Percentiles rank a stretch among this genome's conserved stretches.
Evolutionary conservation across 2,113 vertebrate genomes (phyloP).

Genomic region (Nettapus auritus): DNA sequence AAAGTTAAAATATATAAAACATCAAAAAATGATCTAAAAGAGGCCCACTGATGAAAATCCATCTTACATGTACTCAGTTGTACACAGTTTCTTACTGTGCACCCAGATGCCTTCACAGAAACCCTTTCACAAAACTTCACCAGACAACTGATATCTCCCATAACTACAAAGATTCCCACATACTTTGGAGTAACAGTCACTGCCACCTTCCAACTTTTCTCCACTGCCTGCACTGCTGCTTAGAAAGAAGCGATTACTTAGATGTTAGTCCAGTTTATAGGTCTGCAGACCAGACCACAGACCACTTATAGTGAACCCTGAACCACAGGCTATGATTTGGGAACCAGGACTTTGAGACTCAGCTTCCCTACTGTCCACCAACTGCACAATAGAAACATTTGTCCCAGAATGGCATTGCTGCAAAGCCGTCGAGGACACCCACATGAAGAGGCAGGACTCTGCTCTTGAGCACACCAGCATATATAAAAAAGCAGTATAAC

Average conservation of each 20-base stretch:
- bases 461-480: not conserved
- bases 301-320: accelerated
- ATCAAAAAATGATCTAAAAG: not conserved
- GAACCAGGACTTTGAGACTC: not conserved
- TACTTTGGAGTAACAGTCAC: not conserved
- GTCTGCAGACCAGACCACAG: not conserved
- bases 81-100: not conserved
- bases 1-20: not conserved
- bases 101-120: not conserved
- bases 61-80: not conserved
- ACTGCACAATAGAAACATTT: not conserved
- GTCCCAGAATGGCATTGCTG: not conserved
- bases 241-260: not conserved
- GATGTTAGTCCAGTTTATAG: not conserved
- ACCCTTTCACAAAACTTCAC: not conserved
- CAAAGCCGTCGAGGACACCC: not conserved
- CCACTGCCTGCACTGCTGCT: not conserved
- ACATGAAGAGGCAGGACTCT: not conserved
- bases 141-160: not conserved
- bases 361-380: not conserved
- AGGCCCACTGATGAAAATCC: not conserved
- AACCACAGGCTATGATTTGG: not conserved
- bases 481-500: not conserved
- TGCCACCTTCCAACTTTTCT: not conserved
- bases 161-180: not conserved